phyloP scores from a whole-genome alignment of 2,888 invertebrate genomes.

The Sympetrum striolatum region DNA sequence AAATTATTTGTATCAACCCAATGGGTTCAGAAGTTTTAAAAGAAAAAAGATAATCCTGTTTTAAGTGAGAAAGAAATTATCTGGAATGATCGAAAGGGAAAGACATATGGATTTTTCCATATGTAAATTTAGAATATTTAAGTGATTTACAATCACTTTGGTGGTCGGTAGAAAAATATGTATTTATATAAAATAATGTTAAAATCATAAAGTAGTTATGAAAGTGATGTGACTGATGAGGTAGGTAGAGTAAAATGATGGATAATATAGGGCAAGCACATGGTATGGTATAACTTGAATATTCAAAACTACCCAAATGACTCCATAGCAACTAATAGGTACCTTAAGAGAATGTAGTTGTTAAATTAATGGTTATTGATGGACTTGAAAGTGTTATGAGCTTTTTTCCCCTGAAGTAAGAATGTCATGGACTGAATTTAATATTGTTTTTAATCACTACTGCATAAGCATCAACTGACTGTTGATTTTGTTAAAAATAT shows the following conservation, averaged over 20 bases:
- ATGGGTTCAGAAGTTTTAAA: slow-evolving; percentile 57
- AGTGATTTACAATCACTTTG: slow-evolving; percentile 37
- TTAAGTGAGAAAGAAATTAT: slow-evolving; percentile 49
- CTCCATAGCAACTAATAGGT: slow-evolving; percentile 23
- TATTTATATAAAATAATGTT: slow-evolving; percentile 43
- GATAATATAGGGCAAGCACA: slow-evolving; percentile 22
- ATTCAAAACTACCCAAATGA: slow-evolving; percentile 16
- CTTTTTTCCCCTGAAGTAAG: slow-evolving; percentile 20
- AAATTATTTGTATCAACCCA: slow-evolving; percentile 55
- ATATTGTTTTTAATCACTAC: slow-evolving; percentile 30
- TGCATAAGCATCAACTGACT: slow-evolving; percentile 31
- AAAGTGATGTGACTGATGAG: slow-evolving; percentile 39
- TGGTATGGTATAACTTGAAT: slow-evolving; percentile 31
- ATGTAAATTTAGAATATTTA: slow-evolving; percentile 37
- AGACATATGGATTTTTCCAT: slow-evolving; percentile 40
- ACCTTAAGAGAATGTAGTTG: slow-evolving; percentile 19
- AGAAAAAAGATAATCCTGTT: slow-evolving; percentile 53
- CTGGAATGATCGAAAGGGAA: slow-evolving; percentile 38
- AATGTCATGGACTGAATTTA: slow-evolving; percentile 36
- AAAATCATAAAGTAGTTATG: slow-evolving; percentile 40
- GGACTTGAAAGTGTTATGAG: slow-evolving; percentile 20
- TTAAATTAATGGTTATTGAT: slow-evolving; percentile 41
- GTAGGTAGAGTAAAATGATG: slow-evolving; percentile 25
- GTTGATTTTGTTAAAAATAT: slow-evolving; percentile 38
- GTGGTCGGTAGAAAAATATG: slow-evolving; percentile 37